These are phyloP conservation scores for Hydrochoerus hydrochaeris DNA, from an alignment of 2,113 vertebrate genomes.

Conservation along the genomic window DNA sequence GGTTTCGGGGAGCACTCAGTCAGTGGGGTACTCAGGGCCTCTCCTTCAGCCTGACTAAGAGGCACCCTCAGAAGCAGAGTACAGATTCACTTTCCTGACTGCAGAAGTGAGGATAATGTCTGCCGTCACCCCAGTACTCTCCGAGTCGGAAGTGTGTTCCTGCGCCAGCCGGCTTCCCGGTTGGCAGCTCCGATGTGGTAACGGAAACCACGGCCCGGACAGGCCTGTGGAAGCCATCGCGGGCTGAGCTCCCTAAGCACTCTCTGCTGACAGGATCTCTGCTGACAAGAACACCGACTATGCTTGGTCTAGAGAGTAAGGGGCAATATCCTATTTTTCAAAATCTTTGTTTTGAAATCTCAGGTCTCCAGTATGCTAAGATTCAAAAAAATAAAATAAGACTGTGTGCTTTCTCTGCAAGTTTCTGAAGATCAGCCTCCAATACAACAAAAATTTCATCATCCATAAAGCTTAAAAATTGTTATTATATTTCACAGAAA, in stretches of 20 bases:
- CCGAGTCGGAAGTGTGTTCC: neutral
- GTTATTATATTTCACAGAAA: neutral
- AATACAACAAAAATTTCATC: neutral
- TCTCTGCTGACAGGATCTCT: conserved; percentile 30
- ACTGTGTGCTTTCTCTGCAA: neutral
- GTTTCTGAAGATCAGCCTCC: neutral
- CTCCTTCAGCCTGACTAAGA: too few relatives aligned
- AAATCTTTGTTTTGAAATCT: neutral
- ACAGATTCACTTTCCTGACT: neutral
- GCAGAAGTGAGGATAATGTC: neutral
- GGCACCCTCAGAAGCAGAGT: neutral
- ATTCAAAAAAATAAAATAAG: neutral
- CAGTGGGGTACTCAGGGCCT: too few relatives aligned
- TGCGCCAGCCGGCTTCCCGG: conserved; percentile 44
- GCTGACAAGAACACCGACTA: neutral
- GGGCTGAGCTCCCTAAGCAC: neutral
- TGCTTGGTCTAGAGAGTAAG: neutral
- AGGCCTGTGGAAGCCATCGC: neutral
- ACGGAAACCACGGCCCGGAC: neutral
- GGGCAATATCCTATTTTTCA: conserved; percentile 30
- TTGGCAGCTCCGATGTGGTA: conserved; percentile 50
- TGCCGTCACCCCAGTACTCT: neutral
- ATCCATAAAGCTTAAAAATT: neutral
- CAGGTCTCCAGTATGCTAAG: neutral
- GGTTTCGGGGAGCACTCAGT: too few relatives aligned